Percentiles rank a stretch among this genome's conserved stretches.
Conservation (phyloP, 2,888 invertebrate genomes). For the Drosophila parthenogenetica region DNA sequence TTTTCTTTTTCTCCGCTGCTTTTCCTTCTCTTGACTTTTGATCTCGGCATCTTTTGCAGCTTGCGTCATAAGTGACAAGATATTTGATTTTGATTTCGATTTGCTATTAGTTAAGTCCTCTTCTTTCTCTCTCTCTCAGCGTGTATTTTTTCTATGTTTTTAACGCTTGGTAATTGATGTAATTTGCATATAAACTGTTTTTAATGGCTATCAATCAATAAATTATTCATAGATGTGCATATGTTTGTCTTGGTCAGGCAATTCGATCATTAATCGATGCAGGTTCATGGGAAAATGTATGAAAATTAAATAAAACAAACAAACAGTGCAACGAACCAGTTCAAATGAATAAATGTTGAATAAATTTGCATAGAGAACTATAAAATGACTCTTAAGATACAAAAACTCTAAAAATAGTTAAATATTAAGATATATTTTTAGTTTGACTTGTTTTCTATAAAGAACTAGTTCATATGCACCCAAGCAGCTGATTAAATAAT, state of each 20-base stretch:
- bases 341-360: not conserved
- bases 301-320: not conserved
- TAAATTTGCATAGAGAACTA: too few relatives aligned
- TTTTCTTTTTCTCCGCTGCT: slow-evolving; percentile 8
- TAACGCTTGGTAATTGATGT: slow-evolving; percentile 58
- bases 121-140: too few relatives aligned
- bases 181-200: slow-evolving; percentile 55
- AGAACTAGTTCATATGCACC: not conserved
- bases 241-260: slow-evolving; percentile 10
- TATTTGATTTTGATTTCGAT: slow-evolving; percentile 33
- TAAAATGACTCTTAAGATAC: too few relatives aligned
- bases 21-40: slow-evolving; percentile 35
- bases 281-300: slow-evolving; percentile 41
- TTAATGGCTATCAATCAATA: slow-evolving; percentile 63
- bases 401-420: too few relatives aligned
- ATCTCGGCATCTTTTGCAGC: slow-evolving; percentile 47
- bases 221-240: slow-evolving; percentile 43
- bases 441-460: too few relatives aligned
- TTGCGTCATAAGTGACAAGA: slow-evolving; percentile 20
- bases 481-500: slow-evolving; percentile 1
- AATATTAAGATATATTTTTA: too few relatives aligned
- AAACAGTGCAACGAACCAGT: not conserved
- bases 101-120: too few relatives aligned
- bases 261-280: slow-evolving; percentile 30
- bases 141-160: slow-evolving; percentile 43